Percentiles rank a stretch among this genome's conserved stretches.
Conservation (phyloP, 2,888 invertebrate species). For the Oligia fasciuncula region DNA sequence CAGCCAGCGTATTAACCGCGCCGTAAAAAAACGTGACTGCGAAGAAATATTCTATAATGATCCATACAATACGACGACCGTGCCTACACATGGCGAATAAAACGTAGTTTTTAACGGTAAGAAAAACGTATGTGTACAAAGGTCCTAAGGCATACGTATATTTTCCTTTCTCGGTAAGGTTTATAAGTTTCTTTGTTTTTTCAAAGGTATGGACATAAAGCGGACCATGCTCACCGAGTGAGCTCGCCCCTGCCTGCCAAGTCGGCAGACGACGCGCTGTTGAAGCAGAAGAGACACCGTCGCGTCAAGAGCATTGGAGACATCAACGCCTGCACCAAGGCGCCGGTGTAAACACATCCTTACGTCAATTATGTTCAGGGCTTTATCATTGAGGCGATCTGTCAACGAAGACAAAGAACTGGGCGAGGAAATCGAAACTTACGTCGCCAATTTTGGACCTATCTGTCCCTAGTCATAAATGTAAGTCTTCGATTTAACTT, state of each 20-base stretch:
- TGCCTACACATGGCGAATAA: no score
- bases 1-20: no score
- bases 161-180: neutral
- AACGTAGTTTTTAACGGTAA: no score
- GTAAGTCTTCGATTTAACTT: conserved; percentile 2
- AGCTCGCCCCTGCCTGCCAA: conserved; percentile 88
- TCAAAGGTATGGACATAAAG: conserved; percentile 84
- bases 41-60: no score
- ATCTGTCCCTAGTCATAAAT: conserved; percentile 1
- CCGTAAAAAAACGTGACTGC: no score
- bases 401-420: neutral
- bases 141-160: no score
- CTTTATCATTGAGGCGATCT: conserved; percentile 23
- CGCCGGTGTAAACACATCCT: conserved; percentile 77
- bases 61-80: no score
- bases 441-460: conserved; percentile 2
- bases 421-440: neutral
- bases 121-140: no score
- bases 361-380: conserved; percentile 37
- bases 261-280: conserved; percentile 83
- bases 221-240: conserved; percentile 86
- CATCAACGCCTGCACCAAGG: conserved; percentile 91
- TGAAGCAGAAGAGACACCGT: conserved; percentile 90
- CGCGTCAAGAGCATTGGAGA: conserved; percentile 94
- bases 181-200: neutral